These are phyloP conservation scores for Luffia ferchaultella DNA, from an alignment of 2,888 invertebrate genomes.

Conservation along the genomic window DNA sequence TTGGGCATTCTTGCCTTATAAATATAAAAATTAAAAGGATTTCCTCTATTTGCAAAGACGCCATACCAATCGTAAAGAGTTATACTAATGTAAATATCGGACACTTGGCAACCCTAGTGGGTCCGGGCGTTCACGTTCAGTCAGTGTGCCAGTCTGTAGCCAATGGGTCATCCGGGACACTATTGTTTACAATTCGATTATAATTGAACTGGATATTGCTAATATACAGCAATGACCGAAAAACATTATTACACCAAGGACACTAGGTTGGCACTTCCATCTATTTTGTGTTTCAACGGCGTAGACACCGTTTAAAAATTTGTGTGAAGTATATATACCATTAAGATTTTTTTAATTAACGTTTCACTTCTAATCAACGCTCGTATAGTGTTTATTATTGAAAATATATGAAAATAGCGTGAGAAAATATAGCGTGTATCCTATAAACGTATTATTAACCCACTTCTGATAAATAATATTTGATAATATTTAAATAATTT, in stretches of 20 bases:
- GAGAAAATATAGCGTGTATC: no score
- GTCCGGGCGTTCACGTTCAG: no score
- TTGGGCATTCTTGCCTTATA: no score
- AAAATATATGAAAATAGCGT: no score
- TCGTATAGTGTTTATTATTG: no score
- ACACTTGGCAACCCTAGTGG: no score
- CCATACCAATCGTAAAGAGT: no score
- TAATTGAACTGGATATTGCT: conserved; percentile 32
- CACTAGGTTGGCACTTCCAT: conserved; percentile 19
- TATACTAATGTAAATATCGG: no score
- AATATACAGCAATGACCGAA: conserved; percentile 28
- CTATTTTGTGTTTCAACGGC: conserved; percentile 10
- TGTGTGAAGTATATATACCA: no score
- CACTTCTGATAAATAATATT: not conserved
- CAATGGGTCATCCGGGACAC: conserved; percentile 18
- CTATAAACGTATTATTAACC: not conserved
- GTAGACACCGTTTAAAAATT: not conserved
- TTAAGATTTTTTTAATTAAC: not conserved
- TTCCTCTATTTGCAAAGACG: no score
- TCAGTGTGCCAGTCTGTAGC: no score
- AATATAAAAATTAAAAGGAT: no score
- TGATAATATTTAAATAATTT: conserved; percentile 4
- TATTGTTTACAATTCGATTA: conserved; percentile 26
- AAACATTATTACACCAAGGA: conserved; percentile 25
- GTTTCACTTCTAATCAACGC: not conserved